Base-by-base conservation (phyloP, 2,113 vertebrate genomes). In the Phyllostomus hastatus region DNA sequence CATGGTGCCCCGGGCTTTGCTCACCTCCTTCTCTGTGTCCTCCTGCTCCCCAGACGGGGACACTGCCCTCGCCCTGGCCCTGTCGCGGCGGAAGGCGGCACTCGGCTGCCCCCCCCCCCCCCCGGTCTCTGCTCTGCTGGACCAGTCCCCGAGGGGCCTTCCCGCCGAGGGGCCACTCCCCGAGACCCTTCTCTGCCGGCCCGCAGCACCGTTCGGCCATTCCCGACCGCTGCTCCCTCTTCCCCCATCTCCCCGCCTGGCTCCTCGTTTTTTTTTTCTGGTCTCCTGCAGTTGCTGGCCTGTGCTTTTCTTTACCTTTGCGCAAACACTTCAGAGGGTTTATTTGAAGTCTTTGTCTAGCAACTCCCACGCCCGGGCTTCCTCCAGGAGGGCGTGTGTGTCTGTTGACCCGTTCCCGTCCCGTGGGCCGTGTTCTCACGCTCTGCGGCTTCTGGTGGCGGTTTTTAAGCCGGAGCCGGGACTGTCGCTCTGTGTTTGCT, bases 1-100 rank as follows among this genome's bases (percentile, higher is more conserved):
- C 1, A 1, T 5, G 17, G 19, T 2, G 11, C 52, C 11, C 11
- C 7, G 17, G 15, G 26, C 35, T 4, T 14, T 6, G 7, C 22
- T 31, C 22, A 8, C 2, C 16, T 31, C 46, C 79, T 72, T 28
- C 20, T 35, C 35, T 38, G 41, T 20, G 48, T 78, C 61, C n/a
- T 48, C 35, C 48, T 48, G 14, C 31, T 79, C 38, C 15, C 79
- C 61, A 79, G 31, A 7, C 2, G 0, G 2, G 1, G 67, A 48
- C 1, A 3, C 48, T 59, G 22, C 46, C 5, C 31, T 26, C 11
- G 35, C 50, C 70, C 5, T 48, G 11, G 35, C 50, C 70, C 5
- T n/a, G n/a, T n/a, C n/a, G n/a, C n/a, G n/a, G n/a, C n/a, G n/a
- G n/a, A n/a, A n/a, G n/a, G n/a, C n/a, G n/a, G n/a, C n/a, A n/a